phyloP scores from a whole-genome alignment of 2,888 invertebrate species.

The Sphecodes monilicornis region DNA sequence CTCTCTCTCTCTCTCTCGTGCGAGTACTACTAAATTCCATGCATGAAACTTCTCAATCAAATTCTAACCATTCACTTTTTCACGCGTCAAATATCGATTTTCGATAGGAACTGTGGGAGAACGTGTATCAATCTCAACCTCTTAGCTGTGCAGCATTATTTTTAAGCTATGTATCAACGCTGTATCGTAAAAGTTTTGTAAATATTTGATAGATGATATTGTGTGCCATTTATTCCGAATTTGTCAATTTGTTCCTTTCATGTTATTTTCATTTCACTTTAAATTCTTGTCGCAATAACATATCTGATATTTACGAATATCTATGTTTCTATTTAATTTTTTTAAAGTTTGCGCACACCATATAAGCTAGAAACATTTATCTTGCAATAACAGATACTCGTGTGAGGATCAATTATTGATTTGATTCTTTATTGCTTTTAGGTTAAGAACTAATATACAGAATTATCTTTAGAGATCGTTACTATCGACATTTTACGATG shows the following conservation, averaged over 20 bases:
- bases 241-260: no score
- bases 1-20: no score
- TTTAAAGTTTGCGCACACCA: no score
- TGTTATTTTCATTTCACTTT: no score
- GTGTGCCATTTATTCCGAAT: no score
- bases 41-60: constrained; percentile 22
- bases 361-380: neutral
- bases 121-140: neutral
- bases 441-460: neutral
- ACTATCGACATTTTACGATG: neutral
- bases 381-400: neutral
- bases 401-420: neutral
- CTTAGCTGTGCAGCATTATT: neutral
- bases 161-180: neutral
- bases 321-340: no score
- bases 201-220: no score
- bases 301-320: no score
- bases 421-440: neutral
- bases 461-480: neutral
- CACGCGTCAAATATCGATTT: neutral
- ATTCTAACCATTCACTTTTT: neutral
- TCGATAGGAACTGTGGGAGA: neutral
- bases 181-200: no score
- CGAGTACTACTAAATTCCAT: neutral
- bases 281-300: no score